Base-by-base conservation (phyloP, 2,797 vertebrate species). In the Picus viridis region DNA sequence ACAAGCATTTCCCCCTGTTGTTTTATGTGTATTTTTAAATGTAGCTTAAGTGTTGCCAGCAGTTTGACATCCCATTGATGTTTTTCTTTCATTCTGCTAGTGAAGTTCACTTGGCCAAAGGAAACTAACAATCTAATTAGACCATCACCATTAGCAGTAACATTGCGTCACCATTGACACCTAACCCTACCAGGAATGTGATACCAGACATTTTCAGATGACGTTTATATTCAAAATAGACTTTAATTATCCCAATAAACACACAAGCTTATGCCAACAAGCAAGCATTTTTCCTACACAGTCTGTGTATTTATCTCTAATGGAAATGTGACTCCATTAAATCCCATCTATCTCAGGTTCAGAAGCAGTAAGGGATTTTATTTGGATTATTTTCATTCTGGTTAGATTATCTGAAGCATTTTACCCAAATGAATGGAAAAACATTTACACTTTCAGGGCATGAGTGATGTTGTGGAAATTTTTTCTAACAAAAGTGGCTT, bases 221-320 rank as follows among this genome's bases (percentile, higher is more conserved):
- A 71, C 23, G n/a, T 17, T 47, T 89, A 64, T 61, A 56, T 54
- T 92, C 70, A 90, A 77, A 88, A 85, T 67, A 76, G 53, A 88
- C 73, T 88, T 92, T 58, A 73, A 58, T 93, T 89, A 93, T 69
- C 47, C 39, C 41, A 89, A 53, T 86, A 89, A 93, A 81, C 67
- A 62, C 2, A 80, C 14, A 83, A 41, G 27, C 36, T 86, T 89
- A 0, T 83, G 67, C 90, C 82, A 89, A 70, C 70, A 88, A 58
- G 43, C 7, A 34, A 91, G 20, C 22, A 8, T 34, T 85, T 67
- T 64, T 76, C 41, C 36, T 78, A 30, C 10, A 5, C 5, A 15
- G 27, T 51, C 49, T 82, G 23, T 56, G 16, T 90, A 68, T 82
- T 88, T 88, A 56, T 71, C 80, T 83, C 12, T 72, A 62, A 29